Conservation (phyloP, 2,113 vertebrate genomes). For the Aleadryas rufinucha region DNA sequence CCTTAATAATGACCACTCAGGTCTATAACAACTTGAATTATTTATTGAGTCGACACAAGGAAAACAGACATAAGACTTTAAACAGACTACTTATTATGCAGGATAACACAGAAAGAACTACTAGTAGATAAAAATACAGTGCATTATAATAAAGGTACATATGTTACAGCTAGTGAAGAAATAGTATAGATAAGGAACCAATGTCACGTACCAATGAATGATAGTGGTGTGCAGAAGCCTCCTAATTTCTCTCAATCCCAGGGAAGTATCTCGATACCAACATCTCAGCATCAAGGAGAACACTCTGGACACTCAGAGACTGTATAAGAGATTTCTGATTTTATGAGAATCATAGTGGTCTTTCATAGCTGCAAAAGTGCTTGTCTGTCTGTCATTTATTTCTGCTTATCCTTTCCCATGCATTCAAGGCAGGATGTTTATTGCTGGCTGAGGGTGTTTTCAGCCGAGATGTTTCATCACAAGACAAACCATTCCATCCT, state of each 20-base stretch:
- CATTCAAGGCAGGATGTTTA: neutral
- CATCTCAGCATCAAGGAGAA: neutral
- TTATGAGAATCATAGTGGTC: neutral
- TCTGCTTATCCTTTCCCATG: neutral
- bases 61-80: neutral
- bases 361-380: neutral
- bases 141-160: rapidly evolving
- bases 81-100: neutral
- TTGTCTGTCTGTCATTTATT: neutral
- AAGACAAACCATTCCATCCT: rapidly evolving
- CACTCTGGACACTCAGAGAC: neutral
- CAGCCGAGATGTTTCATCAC: rapidly evolving
- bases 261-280: rapidly evolving
- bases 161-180: rapidly evolving
- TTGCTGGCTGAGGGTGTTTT: neutral
- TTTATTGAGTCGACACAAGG: no score
- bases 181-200: neutral
- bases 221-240: neutral
- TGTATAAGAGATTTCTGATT: neutral
- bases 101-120: neutral
- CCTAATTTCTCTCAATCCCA: neutral
- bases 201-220: neutral
- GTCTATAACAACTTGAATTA: neutral
- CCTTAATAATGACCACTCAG: neutral
- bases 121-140: neutral